Percentiles rank a stretch among this genome's conserved stretches.
Conservation (phyloP, 2,797 vertebrate genomes). For the Linurgus olivaceus region DNA sequence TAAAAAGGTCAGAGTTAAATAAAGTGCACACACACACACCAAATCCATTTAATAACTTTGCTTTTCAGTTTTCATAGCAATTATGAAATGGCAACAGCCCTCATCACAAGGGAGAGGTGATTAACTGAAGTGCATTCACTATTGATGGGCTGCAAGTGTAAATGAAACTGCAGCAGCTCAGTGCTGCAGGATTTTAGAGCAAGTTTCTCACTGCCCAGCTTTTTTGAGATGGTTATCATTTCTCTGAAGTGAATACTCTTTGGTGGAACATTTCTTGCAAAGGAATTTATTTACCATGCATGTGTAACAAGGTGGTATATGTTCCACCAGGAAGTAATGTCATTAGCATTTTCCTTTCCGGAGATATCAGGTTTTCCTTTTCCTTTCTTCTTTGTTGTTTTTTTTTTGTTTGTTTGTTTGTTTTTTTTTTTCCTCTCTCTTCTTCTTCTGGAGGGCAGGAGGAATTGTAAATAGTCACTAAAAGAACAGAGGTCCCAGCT, state of each 20-base stretch:
- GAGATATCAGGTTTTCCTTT: neutral
- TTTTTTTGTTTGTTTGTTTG: too few relatives aligned
- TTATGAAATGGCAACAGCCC: neutral
- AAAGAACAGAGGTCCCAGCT: neutral
- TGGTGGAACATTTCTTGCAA: neutral
- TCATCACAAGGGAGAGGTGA: neutral
- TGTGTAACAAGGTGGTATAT: neutral
- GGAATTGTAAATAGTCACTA: neutral
- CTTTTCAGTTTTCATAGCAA: neutral
- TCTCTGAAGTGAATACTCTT: neutral
- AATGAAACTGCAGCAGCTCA: neutral
- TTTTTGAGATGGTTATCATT: neutral
- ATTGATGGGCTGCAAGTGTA: neutral
- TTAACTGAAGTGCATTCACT: neutral
- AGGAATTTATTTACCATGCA: neutral
- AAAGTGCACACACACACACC: neutral
- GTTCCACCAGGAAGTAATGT: neutral
- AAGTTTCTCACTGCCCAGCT: neutral
- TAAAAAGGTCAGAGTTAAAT: slow-evolving; percentile 63
- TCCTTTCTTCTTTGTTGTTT: neutral
- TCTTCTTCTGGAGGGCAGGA: neutral
- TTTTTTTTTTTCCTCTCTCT: neutral
- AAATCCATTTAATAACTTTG: neutral
- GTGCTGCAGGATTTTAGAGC: neutral
- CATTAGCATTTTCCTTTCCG: neutral